Evolutionary conservation across 2,797 vertebrate species (phyloP).

Genomic region (Oreochromis grahami): DNA sequence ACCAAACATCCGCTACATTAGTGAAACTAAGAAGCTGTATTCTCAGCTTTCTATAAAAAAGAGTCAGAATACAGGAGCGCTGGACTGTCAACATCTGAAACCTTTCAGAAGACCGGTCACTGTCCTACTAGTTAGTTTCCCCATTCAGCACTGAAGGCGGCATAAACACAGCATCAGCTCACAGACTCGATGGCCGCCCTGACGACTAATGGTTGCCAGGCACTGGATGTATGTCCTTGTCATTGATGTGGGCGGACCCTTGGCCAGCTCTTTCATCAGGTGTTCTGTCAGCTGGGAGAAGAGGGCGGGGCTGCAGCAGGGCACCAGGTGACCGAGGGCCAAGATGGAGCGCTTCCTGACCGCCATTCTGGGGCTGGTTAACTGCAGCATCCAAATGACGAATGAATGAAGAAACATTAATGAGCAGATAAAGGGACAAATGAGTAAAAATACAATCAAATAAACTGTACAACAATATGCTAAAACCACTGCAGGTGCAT

Average conservation of each 20-base stretch:
- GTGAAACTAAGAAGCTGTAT: neutral
- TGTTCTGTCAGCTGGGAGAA: conserved; percentile 90
- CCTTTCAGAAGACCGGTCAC: fast-evolving
- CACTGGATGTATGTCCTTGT: conserved; percentile 93
- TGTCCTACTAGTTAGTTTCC: fast-evolving
- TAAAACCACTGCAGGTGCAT: too few species aligned
- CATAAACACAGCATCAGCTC: neutral
- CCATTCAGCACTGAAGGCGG: neutral
- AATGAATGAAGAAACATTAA: neutral
- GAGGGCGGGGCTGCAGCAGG: conserved; percentile 84
- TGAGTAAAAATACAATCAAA: neutral
- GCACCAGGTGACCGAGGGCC: conserved; percentile 89
- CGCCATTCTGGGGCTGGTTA: conserved; percentile 89
- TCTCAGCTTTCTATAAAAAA: neutral
- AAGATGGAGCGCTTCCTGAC: conserved; percentile 91
- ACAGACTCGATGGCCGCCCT: conserved; percentile 93
- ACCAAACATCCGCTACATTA: neutral
- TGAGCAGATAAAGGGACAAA: neutral
- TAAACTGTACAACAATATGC: neutral
- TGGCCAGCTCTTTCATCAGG: conserved; percentile 78
- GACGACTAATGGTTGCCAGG: conserved; percentile 86
- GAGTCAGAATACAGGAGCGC: neutral
- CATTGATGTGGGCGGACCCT: conserved; percentile 75
- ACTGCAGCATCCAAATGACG: conserved; percentile 38
- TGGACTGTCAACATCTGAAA: neutral